Evolutionary conservation across 2,888 invertebrate species (phyloP).

Genomic region (Luperina testacea): DNA sequence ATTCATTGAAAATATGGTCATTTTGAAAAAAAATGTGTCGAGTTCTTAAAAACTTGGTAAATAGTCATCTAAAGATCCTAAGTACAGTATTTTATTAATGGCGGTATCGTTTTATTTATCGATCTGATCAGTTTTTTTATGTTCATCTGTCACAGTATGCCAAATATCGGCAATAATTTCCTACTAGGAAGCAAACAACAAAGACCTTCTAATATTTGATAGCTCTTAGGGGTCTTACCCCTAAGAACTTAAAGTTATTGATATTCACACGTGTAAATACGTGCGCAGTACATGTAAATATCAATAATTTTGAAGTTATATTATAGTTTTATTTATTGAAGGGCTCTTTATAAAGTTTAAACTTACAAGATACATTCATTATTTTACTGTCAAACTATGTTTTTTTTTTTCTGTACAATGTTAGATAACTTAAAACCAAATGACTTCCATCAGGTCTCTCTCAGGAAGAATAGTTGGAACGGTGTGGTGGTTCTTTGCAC

Average conservation of each 20-base stretch:
- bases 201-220: background rate
- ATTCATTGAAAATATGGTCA: background rate
- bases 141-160: background rate
- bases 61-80: background rate
- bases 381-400: background rate
- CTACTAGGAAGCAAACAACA: background rate
- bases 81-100: background rate
- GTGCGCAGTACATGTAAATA: background rate
- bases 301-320: too few relatives aligned
- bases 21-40: background rate
- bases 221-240: too few relatives aligned
- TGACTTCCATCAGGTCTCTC: constrained; percentile 90
- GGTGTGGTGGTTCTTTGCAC: constrained; percentile 99
- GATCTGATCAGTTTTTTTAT: background rate
- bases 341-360: too few relatives aligned
- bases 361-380: background rate
- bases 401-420: background rate
- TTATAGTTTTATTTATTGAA: background rate
- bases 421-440: background rate
- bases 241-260: background rate
- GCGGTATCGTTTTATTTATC: background rate
- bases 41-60: background rate
- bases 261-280: background rate
- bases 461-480: constrained; percentile 99
- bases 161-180: background rate